These are phyloP conservation scores for Caenorhabditis tropicalis DNA, from an alignment of 1,140 invertebrate species.

Conservation along the genomic window DNA sequence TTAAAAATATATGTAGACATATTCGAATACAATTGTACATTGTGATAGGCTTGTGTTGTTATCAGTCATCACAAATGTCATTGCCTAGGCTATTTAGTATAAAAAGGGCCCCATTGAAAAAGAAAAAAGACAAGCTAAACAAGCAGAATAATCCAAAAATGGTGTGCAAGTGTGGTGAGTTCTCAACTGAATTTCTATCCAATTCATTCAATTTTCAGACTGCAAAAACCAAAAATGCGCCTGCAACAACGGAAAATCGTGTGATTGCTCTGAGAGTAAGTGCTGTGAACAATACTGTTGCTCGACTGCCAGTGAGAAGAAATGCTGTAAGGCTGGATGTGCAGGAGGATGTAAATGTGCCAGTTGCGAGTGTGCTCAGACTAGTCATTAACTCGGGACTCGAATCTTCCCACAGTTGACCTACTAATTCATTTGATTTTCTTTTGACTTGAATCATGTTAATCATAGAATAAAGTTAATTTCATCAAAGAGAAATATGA, in stretches of 20 bases:
- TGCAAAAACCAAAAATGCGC: slow-evolving; percentile 23
- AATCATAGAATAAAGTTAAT: too few relatives aligned
- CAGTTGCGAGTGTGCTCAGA: not conserved
- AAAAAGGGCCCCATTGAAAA: not conserved
- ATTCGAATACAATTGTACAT: not conserved
- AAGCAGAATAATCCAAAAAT: not conserved
- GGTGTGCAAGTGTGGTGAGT: slow-evolving; percentile 32
- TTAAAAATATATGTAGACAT: not conserved
- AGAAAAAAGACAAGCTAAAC: not conserved
- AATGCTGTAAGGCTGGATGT: slow-evolving; percentile 4
- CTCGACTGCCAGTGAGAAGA: not conserved
- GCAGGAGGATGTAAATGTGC: not conserved
- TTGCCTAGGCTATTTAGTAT: not conserved
- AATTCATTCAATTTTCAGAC: not conserved
- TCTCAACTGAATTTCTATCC: not conserved
- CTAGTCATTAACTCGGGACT: too few relatives aligned
- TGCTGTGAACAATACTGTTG: slow-evolving; percentile 29
- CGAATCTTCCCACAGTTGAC: too few relatives aligned
- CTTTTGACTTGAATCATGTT: too few relatives aligned
- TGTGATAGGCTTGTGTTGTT: slow-evolving; percentile 31
- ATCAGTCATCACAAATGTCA: not conserved
- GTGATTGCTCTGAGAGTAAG: not conserved
- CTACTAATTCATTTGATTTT: too few relatives aligned
- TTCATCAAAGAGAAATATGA: too few relatives aligned
- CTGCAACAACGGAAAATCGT: not conserved